phyloP scores from a whole-genome alignment of 2,797 vertebrate genomes.

The Rhinoraja longicauda region DNA sequence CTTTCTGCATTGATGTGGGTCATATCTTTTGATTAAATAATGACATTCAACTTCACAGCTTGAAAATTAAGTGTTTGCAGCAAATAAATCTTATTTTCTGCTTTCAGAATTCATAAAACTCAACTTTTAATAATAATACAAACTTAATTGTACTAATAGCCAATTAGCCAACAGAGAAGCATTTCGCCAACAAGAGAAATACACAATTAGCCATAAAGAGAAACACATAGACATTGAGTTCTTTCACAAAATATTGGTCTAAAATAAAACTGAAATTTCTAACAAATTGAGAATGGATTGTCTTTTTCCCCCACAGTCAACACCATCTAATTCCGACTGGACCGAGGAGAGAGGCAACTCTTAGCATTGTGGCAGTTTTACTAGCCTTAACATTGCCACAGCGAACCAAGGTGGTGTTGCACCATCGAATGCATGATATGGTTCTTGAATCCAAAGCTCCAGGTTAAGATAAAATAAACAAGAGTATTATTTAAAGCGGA shows the following conservation, averaged over 20 bases:
- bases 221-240: neutral
- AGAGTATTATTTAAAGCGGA: neutral
- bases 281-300: neutral
- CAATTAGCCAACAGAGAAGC: no score
- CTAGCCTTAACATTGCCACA: neutral
- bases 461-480: neutral
- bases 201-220: neutral
- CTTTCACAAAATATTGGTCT: neutral
- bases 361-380: neutral
- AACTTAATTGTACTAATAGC: neutral
- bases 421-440: neutral
- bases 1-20: neutral
- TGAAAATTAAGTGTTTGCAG: neutral
- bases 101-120: neutral
- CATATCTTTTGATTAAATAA: neutral
- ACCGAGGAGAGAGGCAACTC: neutral
- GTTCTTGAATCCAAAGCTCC: neutral
- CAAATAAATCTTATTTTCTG: neutral
- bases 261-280: neutral
- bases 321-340: neutral
- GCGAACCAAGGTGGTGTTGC: neutral
- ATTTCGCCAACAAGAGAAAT: neutral
- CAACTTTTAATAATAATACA: neutral
- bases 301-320: neutral
- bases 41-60: neutral